These are phyloP conservation scores for Ellobius talpinus DNA, from an alignment of 2,113 vertebrate genomes.

Conservation along the genomic window DNA sequence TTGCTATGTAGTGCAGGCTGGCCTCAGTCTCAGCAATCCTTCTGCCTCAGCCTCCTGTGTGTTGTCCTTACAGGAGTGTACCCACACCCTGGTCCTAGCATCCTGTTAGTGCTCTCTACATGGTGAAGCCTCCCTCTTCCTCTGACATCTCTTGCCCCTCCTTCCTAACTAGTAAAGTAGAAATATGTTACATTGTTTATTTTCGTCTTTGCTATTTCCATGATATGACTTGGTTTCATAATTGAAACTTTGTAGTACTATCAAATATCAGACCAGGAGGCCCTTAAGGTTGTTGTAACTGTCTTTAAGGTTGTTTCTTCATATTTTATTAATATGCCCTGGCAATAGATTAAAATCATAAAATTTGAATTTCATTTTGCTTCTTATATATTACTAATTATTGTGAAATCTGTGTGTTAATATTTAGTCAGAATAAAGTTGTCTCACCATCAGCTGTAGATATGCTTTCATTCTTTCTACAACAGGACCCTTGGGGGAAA, in stretches of 20 bases:
- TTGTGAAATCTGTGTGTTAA: slow-evolving; percentile 16
- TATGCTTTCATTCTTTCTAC: neutral
- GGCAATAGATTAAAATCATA: slow-evolving; percentile 11
- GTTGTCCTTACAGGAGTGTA: neutral
- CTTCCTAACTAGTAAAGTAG: slow-evolving; percentile 28
- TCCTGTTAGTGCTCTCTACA: neutral
- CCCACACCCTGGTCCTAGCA: neutral
- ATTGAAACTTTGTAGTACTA: slow-evolving; percentile 16
- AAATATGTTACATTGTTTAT: neutral
- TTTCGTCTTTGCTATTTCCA: slow-evolving; percentile 47
- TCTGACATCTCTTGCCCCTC: neutral
- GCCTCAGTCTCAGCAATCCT: neutral
- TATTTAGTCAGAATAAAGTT: slow-evolving; percentile 47
- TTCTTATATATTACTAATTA: slow-evolving; percentile 46
- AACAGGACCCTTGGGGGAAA: neutral
- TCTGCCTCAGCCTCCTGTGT: neutral
- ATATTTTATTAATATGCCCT: neutral
- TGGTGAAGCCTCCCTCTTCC: neutral
- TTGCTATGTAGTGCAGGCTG: too few species aligned
- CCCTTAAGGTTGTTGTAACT: neutral
- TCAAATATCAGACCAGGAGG: neutral
- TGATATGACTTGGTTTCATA: slow-evolving; percentile 4
- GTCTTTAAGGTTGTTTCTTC: too few species aligned
- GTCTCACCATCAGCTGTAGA: neutral
- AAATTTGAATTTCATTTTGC: neutral